Evolutionary conservation across 1,140 invertebrate species (phyloP), one percentile per base, ranked within the genome.

Genomic region (Drusus annulatus): DNA sequence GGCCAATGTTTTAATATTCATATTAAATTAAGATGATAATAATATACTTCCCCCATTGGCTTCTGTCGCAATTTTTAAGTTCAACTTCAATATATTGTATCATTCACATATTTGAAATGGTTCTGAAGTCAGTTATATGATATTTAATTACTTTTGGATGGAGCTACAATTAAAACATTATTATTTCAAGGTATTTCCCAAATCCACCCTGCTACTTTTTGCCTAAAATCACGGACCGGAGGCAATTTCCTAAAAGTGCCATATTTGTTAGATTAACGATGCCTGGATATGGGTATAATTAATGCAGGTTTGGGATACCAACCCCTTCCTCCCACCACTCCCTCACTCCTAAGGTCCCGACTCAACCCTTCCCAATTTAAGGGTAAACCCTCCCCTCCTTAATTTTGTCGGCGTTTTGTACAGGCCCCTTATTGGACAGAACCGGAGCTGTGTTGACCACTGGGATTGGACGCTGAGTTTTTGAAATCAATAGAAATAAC

Each of bases 201-300:
- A 58, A 16, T 58, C 54, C 54, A 16, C 52, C 68, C 76, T 68
- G 13, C 77, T 23, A 78, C 45, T 73, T 78, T 81, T 81, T 78
- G 56, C 17, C 23, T 78, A 58, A 54, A 81, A 81, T 74, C 76
- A 79, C 50, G 51, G 21, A 69, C 68, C 71, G 68, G 25, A 73
- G 81, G 81, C 81, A 80, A 83, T 80, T 83, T 83, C 81, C 81
- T 79, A 83, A 83, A 83, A 83, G 75, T 80, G 81, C 81, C 81
- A 83, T 83, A 83, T 83, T 83, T 83, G 81, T 83, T 83, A 83
- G 81, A 83, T 83, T 83, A 83, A 83, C 81, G 81, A 83, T 65
- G 74, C 75, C 74, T 80, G 81, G 79, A 79, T 83, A 80, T 65
- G 78, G 79, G 62, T 74, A 76, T 83, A 83, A 83, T 83, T 83